Evolutionary conservation across 2,797 vertebrate genomes (phyloP), one percentile per base, ranked within the genome.

Genomic region (Rallus crepitans): DNA sequence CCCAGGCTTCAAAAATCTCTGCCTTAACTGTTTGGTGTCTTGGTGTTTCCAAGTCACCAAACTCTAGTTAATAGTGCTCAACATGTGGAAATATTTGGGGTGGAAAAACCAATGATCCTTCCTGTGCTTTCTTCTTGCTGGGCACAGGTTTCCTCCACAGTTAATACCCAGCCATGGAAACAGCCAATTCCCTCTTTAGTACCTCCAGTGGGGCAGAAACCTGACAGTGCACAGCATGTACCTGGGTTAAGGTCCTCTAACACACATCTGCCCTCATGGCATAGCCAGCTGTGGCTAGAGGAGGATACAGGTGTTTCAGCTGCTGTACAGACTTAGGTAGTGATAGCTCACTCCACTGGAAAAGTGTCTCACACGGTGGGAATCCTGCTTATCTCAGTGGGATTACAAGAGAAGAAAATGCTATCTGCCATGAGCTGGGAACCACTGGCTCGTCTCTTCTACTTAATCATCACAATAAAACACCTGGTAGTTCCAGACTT

Each of bases 11-110:
- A 73, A 66, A 94, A 90, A 45, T 8, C 73, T 73, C 39, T 85
- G 69, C 72, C 69, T 95, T 91, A 94, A 92, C 82, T 68, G 19
- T 91, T 91, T 75, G 50, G 39, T 75, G 71, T 31, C 82, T 91
- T 42, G 56, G 28, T 80, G 45, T 57, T 72, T 73, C 53, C 37
- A 30, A 52, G 30, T 31, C 53, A 76, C 13, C 12, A 31, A 63
- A 76, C 7, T 61, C 31, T 7, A 23, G 11, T 23, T 35, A 68
- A 30, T 1, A 70, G 28, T 3, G 3, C 64, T 91, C 33, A 68
- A 35, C 14, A 37, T 69, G 7, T 47, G 30, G 15, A 80, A 92
- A 59, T 55, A 84, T 3, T 13, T 65, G 2, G 27, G 6, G 15
- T 57, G 50, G 25, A 23, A 65, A 78, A 87, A 1, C 1, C 15